These are phyloP conservation scores for Dufourea novaeangliae DNA, from an alignment of 1,140 invertebrate species.

Conservation along the genomic window DNA sequence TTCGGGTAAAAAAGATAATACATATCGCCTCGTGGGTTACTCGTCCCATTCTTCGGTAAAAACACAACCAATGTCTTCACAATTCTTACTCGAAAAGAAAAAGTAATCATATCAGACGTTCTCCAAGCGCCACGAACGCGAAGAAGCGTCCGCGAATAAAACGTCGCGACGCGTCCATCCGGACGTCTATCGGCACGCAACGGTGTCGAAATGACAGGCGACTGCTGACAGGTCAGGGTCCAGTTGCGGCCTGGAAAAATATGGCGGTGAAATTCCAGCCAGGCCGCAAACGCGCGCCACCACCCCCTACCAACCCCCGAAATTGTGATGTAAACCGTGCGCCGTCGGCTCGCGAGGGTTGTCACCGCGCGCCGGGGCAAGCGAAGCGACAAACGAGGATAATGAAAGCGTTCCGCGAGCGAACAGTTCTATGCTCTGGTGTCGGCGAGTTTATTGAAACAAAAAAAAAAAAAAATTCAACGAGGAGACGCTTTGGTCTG, in stretches of 20 bases:
- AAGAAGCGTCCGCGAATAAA: constrained; percentile 55
- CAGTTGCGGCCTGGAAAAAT: constrained; percentile 64
- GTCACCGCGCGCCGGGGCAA: too few relatives aligned
- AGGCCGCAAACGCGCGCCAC: constrained; percentile 15
- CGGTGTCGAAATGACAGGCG: constrained; percentile 52
- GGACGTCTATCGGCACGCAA: constrained; percentile 17
- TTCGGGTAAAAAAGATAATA: too few relatives aligned
- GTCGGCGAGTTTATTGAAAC: constrained; percentile 19
- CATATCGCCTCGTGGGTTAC: too few relatives aligned
- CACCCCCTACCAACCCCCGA: too few relatives aligned
- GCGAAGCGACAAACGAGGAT: constrained; percentile 33
- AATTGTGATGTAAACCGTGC: constrained; percentile 51
- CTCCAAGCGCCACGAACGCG: constrained; percentile 20
- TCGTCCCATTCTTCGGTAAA: too few relatives aligned
- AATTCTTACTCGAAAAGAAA: too few relatives aligned
- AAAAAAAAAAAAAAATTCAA: constrained; percentile 14
- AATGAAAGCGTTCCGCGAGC: constrained; percentile 26
- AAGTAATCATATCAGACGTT: too few relatives aligned
- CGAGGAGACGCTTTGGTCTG: neutral
- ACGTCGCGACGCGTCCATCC: constrained; percentile 4
- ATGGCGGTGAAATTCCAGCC: constrained; percentile 59
- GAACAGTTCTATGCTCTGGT: neutral
- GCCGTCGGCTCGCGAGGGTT: too few relatives aligned
- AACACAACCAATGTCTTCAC: too few relatives aligned
- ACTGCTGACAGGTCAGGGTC: constrained; percentile 51